Evolutionary conservation across 1,140 invertebrate species (phyloP).

Genomic region (Drosophila hydei): DNA sequence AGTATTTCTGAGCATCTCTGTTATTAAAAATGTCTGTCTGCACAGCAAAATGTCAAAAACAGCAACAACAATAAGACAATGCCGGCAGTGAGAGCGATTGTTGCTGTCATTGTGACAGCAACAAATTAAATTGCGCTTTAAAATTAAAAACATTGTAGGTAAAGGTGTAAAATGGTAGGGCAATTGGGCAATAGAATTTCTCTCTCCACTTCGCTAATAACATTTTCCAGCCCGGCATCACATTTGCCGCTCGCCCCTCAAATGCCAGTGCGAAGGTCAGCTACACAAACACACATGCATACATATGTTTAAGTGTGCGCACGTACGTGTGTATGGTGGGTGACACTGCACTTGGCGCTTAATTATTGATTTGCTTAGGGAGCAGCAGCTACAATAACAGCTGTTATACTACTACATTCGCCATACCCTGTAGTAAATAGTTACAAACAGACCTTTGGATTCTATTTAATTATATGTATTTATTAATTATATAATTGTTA

Average conservation of each 20-base stretch:
- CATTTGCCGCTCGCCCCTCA: neutral
- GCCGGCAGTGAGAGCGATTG: slow-evolving; percentile 32
- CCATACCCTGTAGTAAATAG: slow-evolving; percentile 5
- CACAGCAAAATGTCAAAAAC: slow-evolving; percentile 1
- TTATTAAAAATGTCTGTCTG: slow-evolving; percentile 74
- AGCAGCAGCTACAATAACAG: slow-evolving; percentile 35
- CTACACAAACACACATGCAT: neutral
- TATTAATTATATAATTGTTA: neutral
- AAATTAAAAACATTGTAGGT: slow-evolving; percentile 13
- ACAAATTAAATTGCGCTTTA: slow-evolving; percentile 47
- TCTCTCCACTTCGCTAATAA: slow-evolving; percentile 35
- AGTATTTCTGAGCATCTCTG: slow-evolving; percentile 36
- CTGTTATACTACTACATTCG: slow-evolving; percentile 35
- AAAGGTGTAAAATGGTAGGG: slow-evolving; percentile 21
- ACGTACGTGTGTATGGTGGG: slow-evolving; percentile 33
- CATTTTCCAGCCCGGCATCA: slow-evolving; percentile 37
- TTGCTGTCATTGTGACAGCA: slow-evolving; percentile 8
- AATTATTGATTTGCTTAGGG: slow-evolving; percentile 69
- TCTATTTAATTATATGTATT: neutral
- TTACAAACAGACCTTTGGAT: too few species aligned
- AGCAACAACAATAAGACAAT: slow-evolving; percentile 25
- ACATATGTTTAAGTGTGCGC: too few species aligned
- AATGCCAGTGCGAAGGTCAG: slow-evolving; percentile 55
- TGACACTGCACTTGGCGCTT: slow-evolving; percentile 73
- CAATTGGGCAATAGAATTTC: slow-evolving; percentile 20